Base-by-base conservation (phyloP, 2,797 vertebrate genomes). In the Phalanger gymnotis region DNA sequence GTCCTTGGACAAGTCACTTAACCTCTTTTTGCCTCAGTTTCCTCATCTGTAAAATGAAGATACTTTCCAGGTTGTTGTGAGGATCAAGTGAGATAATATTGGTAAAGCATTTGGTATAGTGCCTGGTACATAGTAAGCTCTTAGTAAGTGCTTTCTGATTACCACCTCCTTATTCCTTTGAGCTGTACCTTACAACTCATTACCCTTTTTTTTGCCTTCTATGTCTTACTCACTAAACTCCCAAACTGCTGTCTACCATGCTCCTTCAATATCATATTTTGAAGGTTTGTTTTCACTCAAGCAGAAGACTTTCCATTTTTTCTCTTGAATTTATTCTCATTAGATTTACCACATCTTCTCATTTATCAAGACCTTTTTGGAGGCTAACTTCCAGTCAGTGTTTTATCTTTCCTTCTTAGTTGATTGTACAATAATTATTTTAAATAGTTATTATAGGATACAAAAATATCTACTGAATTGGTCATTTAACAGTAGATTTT, bases 401-500 rank as follows among this genome's bases (percentile, higher is more conserved):
- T 47, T 40, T 81, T 81, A 81, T 19, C 34, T 73, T 14, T 73
- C 34, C 61, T 40, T 40, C 61, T 22, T 73, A n/a, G 61, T 22
- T 81, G 7, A 81, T 22, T 47, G 19, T 40, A 81, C 19, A 47
- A 81, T 81, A 66, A 66, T 66, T 66, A 51, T 55, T 95, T 52
- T 73, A 22, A 30, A 3, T 61, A 54, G 54, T 54, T 92, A 34
- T 94, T 57, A 54, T 94, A 16, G 4, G 91, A 3, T 58, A 5
- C 91, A 96, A 22, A 81, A 56, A 91, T 94, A 0, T 55, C 22
- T 89, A 31, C 0, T 56, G 53, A 92, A 55, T 53, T 61, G 1
- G 5, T 87, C 90, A n/a, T 58, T 87, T 51, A 25, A 52, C 25
- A 40, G 61, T 94, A 96, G 93, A 31, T 94, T 93, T 56, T 93